phyloP scores from a whole-genome alignment of 2,113 vertebrate genomes.

The Mus spicilegus region DNA sequence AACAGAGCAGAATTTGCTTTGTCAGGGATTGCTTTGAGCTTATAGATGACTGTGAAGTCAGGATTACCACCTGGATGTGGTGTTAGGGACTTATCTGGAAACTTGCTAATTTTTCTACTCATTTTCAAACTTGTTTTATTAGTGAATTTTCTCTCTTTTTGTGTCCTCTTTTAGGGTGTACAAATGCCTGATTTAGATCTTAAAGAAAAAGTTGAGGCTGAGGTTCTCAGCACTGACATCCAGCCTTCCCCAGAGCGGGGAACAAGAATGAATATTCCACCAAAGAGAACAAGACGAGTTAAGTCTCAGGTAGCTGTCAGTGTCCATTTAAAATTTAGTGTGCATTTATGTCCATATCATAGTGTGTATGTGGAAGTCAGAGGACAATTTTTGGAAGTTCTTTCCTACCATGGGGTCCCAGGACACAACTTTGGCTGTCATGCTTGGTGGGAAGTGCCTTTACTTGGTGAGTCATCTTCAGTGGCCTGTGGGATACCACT shows the following conservation, averaged over 20 bases:
- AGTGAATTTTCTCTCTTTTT: slow-evolving; percentile 75
- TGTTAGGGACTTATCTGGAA: slow-evolving; percentile 46
- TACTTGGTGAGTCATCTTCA: not conserved
- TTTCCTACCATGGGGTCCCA: not conserved
- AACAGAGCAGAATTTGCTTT: not conserved
- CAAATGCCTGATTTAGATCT: slow-evolving; percentile 88
- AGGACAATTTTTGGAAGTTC: not conserved
- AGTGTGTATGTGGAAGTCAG: not conserved
- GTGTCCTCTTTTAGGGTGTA: slow-evolving; percentile 86
- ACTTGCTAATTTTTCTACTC: slow-evolving; percentile 38
- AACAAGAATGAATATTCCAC: slow-evolving; percentile 86
- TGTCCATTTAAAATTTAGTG: not conserved
- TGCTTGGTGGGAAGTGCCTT: not conserved
- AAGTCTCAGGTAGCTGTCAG: slow-evolving; percentile 88
- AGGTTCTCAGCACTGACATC: slow-evolving; percentile 85
- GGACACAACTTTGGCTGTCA: not conserved
- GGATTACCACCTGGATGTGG: slow-evolving; percentile 1
- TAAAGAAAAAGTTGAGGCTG: slow-evolving; percentile 89
- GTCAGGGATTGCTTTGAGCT: slow-evolving; percentile 34
- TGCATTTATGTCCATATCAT: not conserved
- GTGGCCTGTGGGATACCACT: not conserved
- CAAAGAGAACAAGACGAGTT: slow-evolving; percentile 89
- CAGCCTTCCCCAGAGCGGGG: slow-evolving; percentile 86
- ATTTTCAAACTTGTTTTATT: slow-evolving; percentile 56
- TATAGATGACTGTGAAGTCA: not conserved